phyloP scores from a whole-genome alignment of 2,888 invertebrate species.

The Temnothorax unifasciatus region DNA sequence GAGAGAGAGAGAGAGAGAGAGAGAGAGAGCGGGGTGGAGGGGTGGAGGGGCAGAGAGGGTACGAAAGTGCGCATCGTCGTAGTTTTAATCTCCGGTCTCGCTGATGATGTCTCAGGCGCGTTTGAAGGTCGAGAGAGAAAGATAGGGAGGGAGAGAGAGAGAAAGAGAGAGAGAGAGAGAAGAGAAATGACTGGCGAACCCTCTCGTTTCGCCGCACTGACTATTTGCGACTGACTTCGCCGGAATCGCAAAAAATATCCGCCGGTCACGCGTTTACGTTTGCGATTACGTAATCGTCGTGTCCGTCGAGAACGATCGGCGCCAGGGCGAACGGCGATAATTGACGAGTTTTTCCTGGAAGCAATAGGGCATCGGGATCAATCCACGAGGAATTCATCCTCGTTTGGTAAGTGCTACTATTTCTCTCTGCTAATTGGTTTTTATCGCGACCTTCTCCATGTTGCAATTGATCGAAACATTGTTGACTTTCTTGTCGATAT shows the following conservation, averaged over 20 bases:
- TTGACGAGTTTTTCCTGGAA: neutral
- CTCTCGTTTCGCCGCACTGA: neutral
- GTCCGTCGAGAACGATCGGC: constrained; percentile 14
- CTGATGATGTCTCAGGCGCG: neutral
- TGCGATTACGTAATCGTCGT: neutral
- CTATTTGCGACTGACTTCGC: constrained; percentile 24
- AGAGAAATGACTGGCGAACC: neutral
- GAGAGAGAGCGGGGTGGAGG: neutral
- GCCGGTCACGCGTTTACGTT: neutral
- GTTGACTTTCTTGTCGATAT: neutral
- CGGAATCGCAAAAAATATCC: constrained; percentile 22
- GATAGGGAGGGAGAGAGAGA: neutral
- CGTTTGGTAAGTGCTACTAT: neutral
- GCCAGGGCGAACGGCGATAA: neutral
- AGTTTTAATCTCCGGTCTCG: constrained; percentile 12
- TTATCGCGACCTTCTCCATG: neutral
- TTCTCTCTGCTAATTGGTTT: neutral
- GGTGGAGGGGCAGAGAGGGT: neutral
- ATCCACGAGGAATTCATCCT: neutral
- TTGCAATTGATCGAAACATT: neutral
- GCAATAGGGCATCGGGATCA: neutral
- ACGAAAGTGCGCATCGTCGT: constrained; percentile 40
- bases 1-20: neutral
- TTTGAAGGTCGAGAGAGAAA: constrained; percentile 32
- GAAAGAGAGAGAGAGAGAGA: neutral